A percentile compares a stretch with the other conserved stretches of the same genome.
Evolutionary conservation across 2,113 vertebrate genomes (phyloP).

Genomic region (Prietella phreatophila): DNA sequence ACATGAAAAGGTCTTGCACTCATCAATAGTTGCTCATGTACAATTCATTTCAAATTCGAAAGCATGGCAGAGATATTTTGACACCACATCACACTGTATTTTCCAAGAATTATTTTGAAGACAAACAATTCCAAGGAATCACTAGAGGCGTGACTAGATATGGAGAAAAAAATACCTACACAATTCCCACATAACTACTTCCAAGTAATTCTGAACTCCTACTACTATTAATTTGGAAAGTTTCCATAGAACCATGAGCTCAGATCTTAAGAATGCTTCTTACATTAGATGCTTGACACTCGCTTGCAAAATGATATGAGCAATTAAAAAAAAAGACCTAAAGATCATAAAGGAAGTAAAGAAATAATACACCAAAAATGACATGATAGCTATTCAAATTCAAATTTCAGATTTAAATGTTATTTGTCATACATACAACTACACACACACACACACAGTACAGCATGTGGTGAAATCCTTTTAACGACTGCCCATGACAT

Average conservation of each 20-base stretch:
- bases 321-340: no score
- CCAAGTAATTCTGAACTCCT: background rate
- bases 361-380: background rate
- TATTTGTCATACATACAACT: no score
- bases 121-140: background rate
- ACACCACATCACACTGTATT: background rate
- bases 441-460: no score
- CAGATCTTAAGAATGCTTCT: background rate
- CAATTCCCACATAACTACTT: conserved; percentile 6
- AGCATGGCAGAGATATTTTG: background rate
- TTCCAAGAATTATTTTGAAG: background rate
- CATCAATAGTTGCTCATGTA: background rate
- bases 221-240: background rate
- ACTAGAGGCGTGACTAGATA: background rate
- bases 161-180: background rate
- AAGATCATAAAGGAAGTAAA: background rate
- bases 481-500: no score
- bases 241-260: background rate
- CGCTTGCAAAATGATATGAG: background rate
- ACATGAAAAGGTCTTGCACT: conserved; percentile 23
- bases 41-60: background rate
- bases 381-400: no score
- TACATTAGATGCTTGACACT: background rate
- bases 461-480: no score
- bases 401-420: background rate